A percentile compares a stretch with the other conserved stretches of the same genome.
These are phyloP conservation scores for Scaptodrosophila latifasciaeformis DNA, from an alignment of 2,888 invertebrate species.

Conservation along the genomic window DNA sequence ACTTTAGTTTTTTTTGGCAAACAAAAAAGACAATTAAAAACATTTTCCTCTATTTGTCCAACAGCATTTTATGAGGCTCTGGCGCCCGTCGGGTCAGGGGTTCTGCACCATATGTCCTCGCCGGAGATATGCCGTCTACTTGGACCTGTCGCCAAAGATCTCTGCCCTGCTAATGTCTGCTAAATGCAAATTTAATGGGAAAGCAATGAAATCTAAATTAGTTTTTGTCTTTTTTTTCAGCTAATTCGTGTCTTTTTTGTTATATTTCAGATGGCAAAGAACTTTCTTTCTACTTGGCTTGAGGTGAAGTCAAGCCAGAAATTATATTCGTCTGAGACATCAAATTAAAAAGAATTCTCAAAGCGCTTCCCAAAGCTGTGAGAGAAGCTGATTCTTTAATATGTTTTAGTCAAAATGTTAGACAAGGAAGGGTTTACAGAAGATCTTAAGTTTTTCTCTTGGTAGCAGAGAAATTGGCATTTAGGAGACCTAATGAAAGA, in stretches of 20 bases:
- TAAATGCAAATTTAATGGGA: slow-evolving; percentile 49
- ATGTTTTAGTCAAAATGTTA: too few relatives aligned
- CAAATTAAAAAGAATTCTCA: too few relatives aligned
- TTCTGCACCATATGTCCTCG: slow-evolving; percentile 13
- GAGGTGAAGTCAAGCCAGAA: slow-evolving; percentile 52
- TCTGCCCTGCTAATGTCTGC: slow-evolving; percentile 41
- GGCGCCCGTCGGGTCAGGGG: slow-evolving; percentile 41
- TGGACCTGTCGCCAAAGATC: slow-evolving; percentile 1
- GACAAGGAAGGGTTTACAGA: too few relatives aligned
- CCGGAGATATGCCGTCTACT: slow-evolving; percentile 51
- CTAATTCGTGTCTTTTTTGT: too few relatives aligned
- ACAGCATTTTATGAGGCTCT: slow-evolving; percentile 48
- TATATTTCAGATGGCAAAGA: slow-evolving; percentile 44
- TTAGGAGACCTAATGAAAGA: too few relatives aligned
- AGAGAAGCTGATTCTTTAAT: too few relatives aligned
- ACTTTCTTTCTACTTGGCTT: slow-evolving; percentile 52
- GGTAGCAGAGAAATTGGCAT: too few relatives aligned
- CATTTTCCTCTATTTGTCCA: slow-evolving; percentile 38
- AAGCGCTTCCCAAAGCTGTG: too few relatives aligned
- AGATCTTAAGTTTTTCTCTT: too few relatives aligned
- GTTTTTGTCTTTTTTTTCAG: too few relatives aligned
- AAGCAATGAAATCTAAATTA: neutral
- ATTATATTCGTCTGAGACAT: too few relatives aligned
- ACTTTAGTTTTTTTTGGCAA: slow-evolving; percentile 21
- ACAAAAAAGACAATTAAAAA: slow-evolving; percentile 25